Evolutionary conservation across 2,113 vertebrate species (phyloP), one percentile per base, ranked within the genome.

Genomic region (Psettodes erumei): DNA sequence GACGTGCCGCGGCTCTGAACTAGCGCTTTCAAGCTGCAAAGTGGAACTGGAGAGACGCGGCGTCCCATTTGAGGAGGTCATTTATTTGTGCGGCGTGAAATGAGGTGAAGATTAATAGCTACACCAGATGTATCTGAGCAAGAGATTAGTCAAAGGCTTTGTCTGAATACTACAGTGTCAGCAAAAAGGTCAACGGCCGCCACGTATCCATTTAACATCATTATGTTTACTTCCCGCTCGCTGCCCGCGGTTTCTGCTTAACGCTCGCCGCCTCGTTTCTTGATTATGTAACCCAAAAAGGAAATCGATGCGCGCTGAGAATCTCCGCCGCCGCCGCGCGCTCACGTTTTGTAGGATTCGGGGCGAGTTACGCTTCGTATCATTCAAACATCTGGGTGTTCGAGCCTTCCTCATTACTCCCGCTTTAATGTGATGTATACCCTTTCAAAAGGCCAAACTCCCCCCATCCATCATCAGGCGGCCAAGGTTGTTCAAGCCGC

Each of bases 401-500:
- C 28, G 38, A 89, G 86, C 82, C 75, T 78, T 79, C 91, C 89
- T 93, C 92, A 93, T 94, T 91, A 93, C 89, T 93, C 83, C 90
- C 91, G 88, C 66, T 93, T 93, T 92, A 94, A 92, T 90, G 87
- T 94, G 93, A 94, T 93, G 78, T 90, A 93, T 91, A 87, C 86
- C 91, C 93, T 92, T 90, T 94, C 93, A 93, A 90, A 93, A 89
- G 92, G 91, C 91, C 91, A 93, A 81, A 79, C 82, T 84, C 82
- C 73, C 81, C 71, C 83, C 89, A 94, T 94, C 86, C 86, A 93
- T 94, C 94, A 93, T 79, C 79, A 48, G n/a, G 60, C 72, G 64
- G 86, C 88, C 79, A 88, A 91, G 85, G 88, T 87, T 91, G 87
- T 81, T 88, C 85, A 87, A 85, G 74, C 79, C 77, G 13, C 71